phyloP scores from a whole-genome alignment of 2,113 vertebrate species.

The Zosterops japonicus region DNA sequence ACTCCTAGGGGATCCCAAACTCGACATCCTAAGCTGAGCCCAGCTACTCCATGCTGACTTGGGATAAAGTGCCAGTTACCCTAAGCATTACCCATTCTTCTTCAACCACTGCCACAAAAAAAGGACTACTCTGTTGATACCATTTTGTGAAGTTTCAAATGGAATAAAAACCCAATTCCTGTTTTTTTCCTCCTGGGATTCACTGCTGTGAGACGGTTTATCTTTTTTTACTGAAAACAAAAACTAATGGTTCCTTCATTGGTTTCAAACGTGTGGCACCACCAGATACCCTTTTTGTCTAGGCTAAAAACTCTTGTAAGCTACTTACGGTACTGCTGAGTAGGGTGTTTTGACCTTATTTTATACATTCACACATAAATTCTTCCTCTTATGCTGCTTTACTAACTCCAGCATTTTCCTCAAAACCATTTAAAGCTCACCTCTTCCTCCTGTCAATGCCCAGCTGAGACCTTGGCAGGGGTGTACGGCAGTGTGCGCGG shows the following conservation, averaged over 20 bases:
- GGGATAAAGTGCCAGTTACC: neutral
- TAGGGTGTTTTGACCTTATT: neutral
- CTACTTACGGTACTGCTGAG: neutral
- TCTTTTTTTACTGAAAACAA: neutral
- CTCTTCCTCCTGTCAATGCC: neutral
- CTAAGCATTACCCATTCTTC: neutral
- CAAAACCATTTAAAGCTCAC: neutral
- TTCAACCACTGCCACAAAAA: neutral
- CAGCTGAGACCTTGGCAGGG: fast-evolving
- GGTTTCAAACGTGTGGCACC: neutral
- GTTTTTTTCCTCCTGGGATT: neutral
- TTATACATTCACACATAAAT: neutral
- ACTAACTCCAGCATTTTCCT: neutral
- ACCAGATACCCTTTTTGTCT: neutral
- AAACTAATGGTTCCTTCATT: neutral
- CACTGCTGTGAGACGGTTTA: fast-evolving
- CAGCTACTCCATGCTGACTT: neutral
- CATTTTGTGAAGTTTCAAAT: neutral
- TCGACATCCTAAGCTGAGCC: neutral
- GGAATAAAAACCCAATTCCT: neutral
- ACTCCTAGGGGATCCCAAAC: neutral
- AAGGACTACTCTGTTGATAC: neutral
- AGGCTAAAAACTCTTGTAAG: neutral
- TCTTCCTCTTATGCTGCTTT: neutral
- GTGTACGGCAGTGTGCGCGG: fast-evolving